Base-by-base conservation (phyloP, 2,797 vertebrate species). In the Acridotheres tristis region DNA sequence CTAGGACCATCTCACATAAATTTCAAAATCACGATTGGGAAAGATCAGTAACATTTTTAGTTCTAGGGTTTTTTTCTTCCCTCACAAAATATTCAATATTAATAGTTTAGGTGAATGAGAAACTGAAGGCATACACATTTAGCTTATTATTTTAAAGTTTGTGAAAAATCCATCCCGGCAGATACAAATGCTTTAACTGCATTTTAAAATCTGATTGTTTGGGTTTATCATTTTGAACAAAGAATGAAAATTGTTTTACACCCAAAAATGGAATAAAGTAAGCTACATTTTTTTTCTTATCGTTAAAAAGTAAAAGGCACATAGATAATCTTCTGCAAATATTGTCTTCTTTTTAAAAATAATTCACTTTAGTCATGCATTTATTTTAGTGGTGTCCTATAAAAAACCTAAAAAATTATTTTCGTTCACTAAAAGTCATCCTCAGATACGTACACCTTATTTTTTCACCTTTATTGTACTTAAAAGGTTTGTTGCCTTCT, bases 391-490 rank as follows among this genome's bases (percentile, higher is more conserved):
- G 1, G 1, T 40, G 17, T 2, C 6, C 32, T 73, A n/a, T 55
- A 87, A 88, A 68, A 61, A 6, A 3, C 0, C 3, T 32, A 9
- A 16, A 61, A 30, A 66, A 4, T 2, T 36, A 15, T 43, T 78
- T 78, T 42, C 16, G 5, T 29, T 85, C 4, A 25, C 18, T 76
- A 76, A 79, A 89, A 53, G 58, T 65, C 2, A 36, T 50, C 2
- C 7, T 50, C 16, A 62, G 21, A 58, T 4, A n/a, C 1, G 12
- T 2, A 5, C 3, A 48, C 1, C n/a, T 3, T n/a, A 43, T 32
- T 76, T 89, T 78, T 63, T 42, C 1, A 14, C 57, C 6, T 76
- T 38, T n/a, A 30, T 43, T 30, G 3, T 71, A n/a, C 12, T 83
- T 74, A 11, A 40, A n/a, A 7, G 4, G 13, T 29, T 55, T 90